Evolutionary conservation across 2,797 vertebrate species (phyloP), one percentile per base, ranked within the genome.

Genomic region (Centroberyx gerrardi): DNA sequence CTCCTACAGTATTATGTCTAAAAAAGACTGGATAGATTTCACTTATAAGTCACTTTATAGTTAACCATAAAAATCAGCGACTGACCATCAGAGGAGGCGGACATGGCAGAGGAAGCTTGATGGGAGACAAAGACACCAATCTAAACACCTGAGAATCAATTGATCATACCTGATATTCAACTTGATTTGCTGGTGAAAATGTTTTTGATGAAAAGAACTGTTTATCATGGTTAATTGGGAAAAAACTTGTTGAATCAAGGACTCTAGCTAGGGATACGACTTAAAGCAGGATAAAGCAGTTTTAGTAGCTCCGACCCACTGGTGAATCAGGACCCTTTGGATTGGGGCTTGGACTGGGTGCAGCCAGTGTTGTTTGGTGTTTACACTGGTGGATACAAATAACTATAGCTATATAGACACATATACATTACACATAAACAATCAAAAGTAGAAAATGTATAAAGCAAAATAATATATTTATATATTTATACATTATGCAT

Each of bases 381-480:
- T 66, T 71, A 51, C 69, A 85, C 46, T 69, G 75, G 38, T 72
- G 73, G 40, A 84, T 81, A 86, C 75, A 85, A 68, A 75, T 68
- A 83, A 55, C 56, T 80, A 68, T 85, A 65, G 80, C 60, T 77
- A 88, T 84, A 77, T 62, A 76, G 80, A 86, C 78, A 88, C 80
- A 78, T 75, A 65, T 66, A 86, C 73, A 90, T 79, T 73, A 82
- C 74, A 90, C 63, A 80, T 62, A 78, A 80, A 88, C 80, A 84
- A 82, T 84, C 67, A 90, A 87, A 87, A 90, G 88, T 92, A 93
- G 80, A 93, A 94, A 93, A 93, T 92, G 80, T 88, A 93, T 90
- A 91, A 92, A 94, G 89, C 81, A 88, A 94, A 94, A 93, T 90
- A 81, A 88, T 86, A 90, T 86, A 88, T 92, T 85, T 90, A 85